Evolutionary conservation across 2,113 vertebrate genomes (phyloP).

Genomic region (Scytalopus superciliaris): DNA sequence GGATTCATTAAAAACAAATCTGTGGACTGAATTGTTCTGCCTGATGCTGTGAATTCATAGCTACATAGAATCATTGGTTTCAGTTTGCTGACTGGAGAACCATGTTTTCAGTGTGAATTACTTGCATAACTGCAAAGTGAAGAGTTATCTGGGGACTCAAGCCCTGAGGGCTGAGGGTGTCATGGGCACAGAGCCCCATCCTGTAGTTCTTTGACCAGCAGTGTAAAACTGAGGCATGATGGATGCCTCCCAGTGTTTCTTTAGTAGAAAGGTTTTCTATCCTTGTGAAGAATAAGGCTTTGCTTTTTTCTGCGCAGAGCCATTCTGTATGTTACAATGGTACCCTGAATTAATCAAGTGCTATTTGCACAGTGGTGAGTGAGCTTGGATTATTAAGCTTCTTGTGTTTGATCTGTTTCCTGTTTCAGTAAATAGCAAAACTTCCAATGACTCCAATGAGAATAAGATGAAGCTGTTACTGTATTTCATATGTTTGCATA

Average conservation of each 20-base stretch:
- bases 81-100: background rate
- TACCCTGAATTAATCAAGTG: background rate
- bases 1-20: background rate
- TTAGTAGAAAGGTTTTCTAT: background rate
- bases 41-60: background rate
- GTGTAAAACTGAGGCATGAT: no score
- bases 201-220: background rate
- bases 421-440: slow-evolving; percentile 38
- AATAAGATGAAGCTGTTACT: slow-evolving; percentile 41
- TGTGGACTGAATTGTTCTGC: background rate
- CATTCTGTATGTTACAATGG: background rate
- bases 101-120: background rate
- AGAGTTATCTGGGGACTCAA: fast-evolving
- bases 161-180: background rate
- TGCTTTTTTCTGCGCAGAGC: background rate
- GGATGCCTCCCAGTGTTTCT: background rate
- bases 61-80: background rate
- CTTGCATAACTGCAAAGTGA: no score
- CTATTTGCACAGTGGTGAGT: background rate
- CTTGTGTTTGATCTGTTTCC: slow-evolving; percentile 20
- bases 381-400: background rate
- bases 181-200: background rate
- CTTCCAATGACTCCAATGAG: slow-evolving; percentile 17
- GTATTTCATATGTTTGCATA: slow-evolving; percentile 31
- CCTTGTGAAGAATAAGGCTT: background rate